phyloP scores from a whole-genome alignment of 1,140 invertebrate genomes.

The Aphelenchoides fujianensis region DNA sequence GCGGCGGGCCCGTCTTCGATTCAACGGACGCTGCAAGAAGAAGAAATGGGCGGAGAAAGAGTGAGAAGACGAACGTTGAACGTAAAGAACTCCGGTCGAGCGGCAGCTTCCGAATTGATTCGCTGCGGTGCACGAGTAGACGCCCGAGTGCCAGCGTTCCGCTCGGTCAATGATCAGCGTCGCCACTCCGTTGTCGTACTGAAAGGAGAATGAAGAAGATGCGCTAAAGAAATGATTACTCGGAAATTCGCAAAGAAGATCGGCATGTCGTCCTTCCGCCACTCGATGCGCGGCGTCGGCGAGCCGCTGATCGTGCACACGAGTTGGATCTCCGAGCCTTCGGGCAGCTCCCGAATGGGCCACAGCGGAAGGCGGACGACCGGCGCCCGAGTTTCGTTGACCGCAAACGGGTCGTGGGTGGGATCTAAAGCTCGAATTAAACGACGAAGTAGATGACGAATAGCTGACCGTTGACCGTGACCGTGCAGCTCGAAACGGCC shows the following conservation, averaged over 20 bases:
- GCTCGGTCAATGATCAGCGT: conserved; percentile 38
- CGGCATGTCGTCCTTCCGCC: conserved; percentile 46
- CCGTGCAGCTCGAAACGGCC: conserved; percentile 64
- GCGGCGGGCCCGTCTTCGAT: conserved; percentile 33
- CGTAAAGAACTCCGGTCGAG: conserved; percentile 43
- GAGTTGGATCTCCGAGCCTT: conserved; percentile 46
- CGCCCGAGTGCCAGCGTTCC: conserved; percentile 42
- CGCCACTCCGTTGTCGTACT: conserved; percentile 54
- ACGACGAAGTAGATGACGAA: neutral
- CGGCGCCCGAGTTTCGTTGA: conserved; percentile 26
- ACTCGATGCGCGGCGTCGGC: conserved; percentile 44
- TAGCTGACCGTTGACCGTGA: conserved; percentile 39
- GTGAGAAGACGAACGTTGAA: conserved; percentile 42
- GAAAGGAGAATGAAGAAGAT: no score
- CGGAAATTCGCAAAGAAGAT: conserved; percentile 34
- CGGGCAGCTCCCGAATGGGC: conserved; percentile 46
- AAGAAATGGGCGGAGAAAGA: no score
- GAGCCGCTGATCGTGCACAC: conserved; percentile 55
- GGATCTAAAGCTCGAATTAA: no score
- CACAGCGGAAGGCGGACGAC: conserved; percentile 50
- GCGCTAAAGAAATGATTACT: no score
- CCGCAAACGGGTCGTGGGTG: neutral
- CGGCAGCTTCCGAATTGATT: conserved; percentile 44
- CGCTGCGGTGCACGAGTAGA: conserved; percentile 42
- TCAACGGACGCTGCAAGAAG: conserved; percentile 35